A percentile compares a stretch with the other conserved stretches of the same genome.
Evolutionary conservation across 1,140 invertebrate genomes (phyloP).

Genomic region (Drosophila truncata): DNA sequence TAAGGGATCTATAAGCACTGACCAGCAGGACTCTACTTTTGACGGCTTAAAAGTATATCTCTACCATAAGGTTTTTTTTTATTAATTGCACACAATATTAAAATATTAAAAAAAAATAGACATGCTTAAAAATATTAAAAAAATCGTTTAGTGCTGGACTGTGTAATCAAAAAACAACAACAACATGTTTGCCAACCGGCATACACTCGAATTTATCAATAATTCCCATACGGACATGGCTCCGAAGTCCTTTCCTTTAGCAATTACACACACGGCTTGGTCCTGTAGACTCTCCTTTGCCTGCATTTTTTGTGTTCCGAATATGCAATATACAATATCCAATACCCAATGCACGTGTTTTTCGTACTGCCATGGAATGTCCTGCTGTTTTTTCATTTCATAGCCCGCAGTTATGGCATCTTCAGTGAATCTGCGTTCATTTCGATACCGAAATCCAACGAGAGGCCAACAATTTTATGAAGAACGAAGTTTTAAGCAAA

Average conservation of each 20-base stretch:
- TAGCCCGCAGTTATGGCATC: slow-evolving; percentile 31
- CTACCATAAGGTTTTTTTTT: background rate
- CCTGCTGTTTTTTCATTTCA: slow-evolving; percentile 28
- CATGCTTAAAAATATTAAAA: too few species aligned
- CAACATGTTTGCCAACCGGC: slow-evolving; percentile 53
- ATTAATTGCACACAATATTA: too few species aligned
- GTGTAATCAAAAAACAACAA: slow-evolving; percentile 28
- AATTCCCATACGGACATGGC: slow-evolving; percentile 38
- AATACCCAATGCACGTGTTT: slow-evolving; percentile 27
- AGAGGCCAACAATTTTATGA: background rate
- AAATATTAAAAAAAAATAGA: background rate
- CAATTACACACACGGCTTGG: slow-evolving; percentile 39
- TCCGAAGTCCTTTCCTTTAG: slow-evolving; percentile 36
- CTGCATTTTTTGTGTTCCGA: slow-evolving; percentile 2
- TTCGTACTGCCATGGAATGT: background rate
- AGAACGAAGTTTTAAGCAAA: background rate
- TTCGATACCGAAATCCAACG: slow-evolving; percentile 7
- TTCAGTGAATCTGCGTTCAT: slow-evolving; percentile 2
- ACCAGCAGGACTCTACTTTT: background rate
- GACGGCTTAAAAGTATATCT: background rate
- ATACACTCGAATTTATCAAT: slow-evolving; percentile 61
- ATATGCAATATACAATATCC: slow-evolving; percentile 23
- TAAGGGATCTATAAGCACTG: background rate
- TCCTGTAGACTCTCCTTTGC: slow-evolving; percentile 1
- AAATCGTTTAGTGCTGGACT: background rate